These are phyloP conservation scores for Scaptodrosophila lebanonensis DNA, from an alignment of 1,140 invertebrate genomes.

Conservation along the genomic window DNA sequence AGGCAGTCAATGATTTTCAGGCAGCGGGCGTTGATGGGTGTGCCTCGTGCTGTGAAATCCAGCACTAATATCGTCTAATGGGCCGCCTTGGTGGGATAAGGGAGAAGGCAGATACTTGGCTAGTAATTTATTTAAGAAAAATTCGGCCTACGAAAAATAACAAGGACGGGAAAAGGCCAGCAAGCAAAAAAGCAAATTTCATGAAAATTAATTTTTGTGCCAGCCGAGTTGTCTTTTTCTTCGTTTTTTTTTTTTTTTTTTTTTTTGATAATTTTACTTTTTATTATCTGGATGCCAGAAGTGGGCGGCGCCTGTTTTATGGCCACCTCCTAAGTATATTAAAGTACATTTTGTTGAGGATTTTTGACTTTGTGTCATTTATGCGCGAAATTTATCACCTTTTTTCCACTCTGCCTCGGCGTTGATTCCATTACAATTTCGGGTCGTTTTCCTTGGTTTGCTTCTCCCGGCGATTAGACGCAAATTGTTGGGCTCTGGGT, in stretches of 20 bases:
- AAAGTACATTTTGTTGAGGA: constrained; percentile 48
- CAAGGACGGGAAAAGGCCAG: not conserved
- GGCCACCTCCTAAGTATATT: constrained; percentile 28
- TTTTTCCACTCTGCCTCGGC: constrained; percentile 18
- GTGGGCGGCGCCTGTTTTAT: constrained; percentile 2
- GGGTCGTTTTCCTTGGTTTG: constrained; percentile 12
- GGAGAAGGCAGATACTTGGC: not conserved
- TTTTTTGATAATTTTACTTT: constrained; percentile 46
- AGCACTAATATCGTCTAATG: constrained; percentile 43
- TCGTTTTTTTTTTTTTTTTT: constrained; percentile 30
- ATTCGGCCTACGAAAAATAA: constrained; percentile 4
- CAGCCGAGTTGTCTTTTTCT: no score
- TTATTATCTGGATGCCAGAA: constrained; percentile 34
- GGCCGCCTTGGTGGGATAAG: not conserved
- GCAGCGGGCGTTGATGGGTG: not conserved
- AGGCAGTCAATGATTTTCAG: not conserved
- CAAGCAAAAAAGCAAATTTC: constrained; percentile 29
- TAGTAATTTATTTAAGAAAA: constrained; percentile 38
- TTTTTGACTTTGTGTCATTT: constrained; percentile 58
- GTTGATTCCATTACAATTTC: constrained; percentile 37
- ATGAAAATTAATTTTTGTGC: constrained; percentile 57
- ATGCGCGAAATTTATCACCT: constrained; percentile 50
- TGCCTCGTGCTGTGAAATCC: constrained; percentile 28
- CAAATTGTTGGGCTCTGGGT: constrained; percentile 31
- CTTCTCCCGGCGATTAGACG: constrained; percentile 26